Evolutionary conservation across 1,140 invertebrate genomes (phyloP), one percentile per base, ranked within the genome.

Genomic region (Megalonaias nervosa): DNA sequence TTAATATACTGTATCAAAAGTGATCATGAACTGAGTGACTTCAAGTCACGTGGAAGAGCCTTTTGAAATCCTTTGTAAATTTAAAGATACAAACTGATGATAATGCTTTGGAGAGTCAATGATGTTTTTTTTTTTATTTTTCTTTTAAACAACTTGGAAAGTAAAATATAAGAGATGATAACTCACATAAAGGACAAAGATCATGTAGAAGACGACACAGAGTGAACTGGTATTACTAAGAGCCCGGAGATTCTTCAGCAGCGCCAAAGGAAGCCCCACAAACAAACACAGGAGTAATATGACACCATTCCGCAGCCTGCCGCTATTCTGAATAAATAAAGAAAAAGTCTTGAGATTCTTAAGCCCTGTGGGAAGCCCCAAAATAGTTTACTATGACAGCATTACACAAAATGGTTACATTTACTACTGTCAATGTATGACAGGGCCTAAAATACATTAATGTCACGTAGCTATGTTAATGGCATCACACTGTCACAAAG

Each of bases 191-290:
- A 96, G 89, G 77, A 97, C 95, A 57, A 99, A 93, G 87, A 95
- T 95, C 72, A 95, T 91, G 90, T 99, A 99, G 92, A 99, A 99
- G 0, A 94, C 93, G 79, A 99, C 95, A 17, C 97, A 97, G 4
- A 96, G 94, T 11, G 95, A 95, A 84, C 95, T 97, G 75, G 98
- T 94, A 82, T 94, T 94, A 65, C 94, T 95, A 59, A 99, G 91
- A 89, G 96, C 97, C 83, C 97, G 95, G 58, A 99, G 94, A 92
- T 98, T 97, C 81, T 94, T 93, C n/a, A 98, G 90, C 79, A 99
- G 91, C 14, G 96, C 97, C 71, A 99, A 90, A 0, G 98, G 98
- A 61, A 99, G 90, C 65, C 98, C 95, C 85, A 98, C 95, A 84
- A 97, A 94, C 38, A 97, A 80, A 6, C 95, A 96, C 19, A 98